Conservation (phyloP, 2,113 vertebrate species). For the Chlamydotis undulata region DNA sequence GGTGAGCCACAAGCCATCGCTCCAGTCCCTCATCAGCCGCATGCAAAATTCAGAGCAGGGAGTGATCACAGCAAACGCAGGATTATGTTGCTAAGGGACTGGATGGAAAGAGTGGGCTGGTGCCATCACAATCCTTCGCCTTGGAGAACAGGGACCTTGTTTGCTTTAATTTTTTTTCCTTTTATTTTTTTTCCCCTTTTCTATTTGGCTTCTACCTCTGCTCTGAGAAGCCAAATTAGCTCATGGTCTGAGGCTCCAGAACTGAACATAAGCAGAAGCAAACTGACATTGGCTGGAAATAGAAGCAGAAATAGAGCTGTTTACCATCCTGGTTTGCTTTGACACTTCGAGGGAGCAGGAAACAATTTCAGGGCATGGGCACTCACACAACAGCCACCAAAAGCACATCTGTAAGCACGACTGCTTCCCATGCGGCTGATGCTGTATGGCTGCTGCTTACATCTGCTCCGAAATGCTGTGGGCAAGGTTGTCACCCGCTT, state of each 20-base stretch:
- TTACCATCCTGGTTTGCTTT: not conserved
- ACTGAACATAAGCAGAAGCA: not conserved
- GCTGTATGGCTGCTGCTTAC: not conserved
- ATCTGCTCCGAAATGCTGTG: not conserved
- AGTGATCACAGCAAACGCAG: not conserved
- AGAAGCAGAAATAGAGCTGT: conserved; percentile 5
- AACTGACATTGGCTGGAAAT: not conserved
- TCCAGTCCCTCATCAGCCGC: not conserved
- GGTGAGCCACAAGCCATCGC: not conserved
- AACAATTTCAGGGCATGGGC: not conserved
- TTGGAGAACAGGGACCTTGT: not conserved
- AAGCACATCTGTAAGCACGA: not conserved
- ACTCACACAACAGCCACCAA: not conserved
- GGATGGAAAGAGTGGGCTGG: not conserved
- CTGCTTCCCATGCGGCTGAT: not conserved
- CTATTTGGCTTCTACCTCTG: conserved; percentile 20
- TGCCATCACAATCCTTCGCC: not conserved
- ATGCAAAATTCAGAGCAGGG: not conserved
- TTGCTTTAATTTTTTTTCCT: not conserved
- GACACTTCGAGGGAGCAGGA: not conserved
- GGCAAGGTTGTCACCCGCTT: not conserved
- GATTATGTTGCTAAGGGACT: not conserved
- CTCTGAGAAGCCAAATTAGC: conserved; percentile 15
- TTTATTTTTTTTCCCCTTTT: not conserved
- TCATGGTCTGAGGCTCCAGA: conserved; percentile 53